Evolutionary conservation across 2,113 vertebrate genomes (phyloP), one percentile per base, ranked within the genome.

Genomic region (Scalopus aquaticus): DNA sequence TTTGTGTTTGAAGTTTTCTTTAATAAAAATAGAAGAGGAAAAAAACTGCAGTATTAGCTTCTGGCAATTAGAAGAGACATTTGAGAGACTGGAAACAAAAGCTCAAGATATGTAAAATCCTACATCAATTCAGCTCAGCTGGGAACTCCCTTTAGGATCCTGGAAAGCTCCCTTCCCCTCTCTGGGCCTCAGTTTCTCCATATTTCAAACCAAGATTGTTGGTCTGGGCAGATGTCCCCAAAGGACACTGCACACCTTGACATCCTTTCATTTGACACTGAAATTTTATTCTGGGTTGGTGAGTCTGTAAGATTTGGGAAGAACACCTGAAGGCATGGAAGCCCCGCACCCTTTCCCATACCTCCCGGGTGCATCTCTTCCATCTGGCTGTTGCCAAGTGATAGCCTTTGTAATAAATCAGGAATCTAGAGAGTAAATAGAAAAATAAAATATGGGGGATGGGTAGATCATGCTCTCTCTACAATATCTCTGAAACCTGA

Each of bases 111-210:
- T 65, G 28, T 35, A 16, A 86, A 86, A 65, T 28, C 24, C 54
- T 35, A 19, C 51, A 51, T 26, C 39, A 82, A 32, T 28, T 67
- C 44, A 13, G 0, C 10, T 1, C 10, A 49, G 44, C 49, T 49
- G n/a, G 24, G 24, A 58, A 24, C 54, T 65, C 35, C 62, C 37
- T 15, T 3, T 0, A 13, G 19, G 22, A 22, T 24, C 17, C 64
- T 7, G 17, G 16, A 42, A 49, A 80, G 26, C 58, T 24, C 62
- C 42, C 20, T 64, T 49, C 8, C 12, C 46, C 16, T 81, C 24
- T 28, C 73, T 26, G 49, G 22, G 4, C 17, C 87, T 95, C 96
- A 76, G 62, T 96, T 79, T 96, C 88, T 88, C 64, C 70, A 51
- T n/a, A 58, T 85, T 69, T 88, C 85, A 90, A 78, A 83, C 24